Conservation (phyloP, 1,140 invertebrate species). For the Trachymyrmex septentrionalis region DNA sequence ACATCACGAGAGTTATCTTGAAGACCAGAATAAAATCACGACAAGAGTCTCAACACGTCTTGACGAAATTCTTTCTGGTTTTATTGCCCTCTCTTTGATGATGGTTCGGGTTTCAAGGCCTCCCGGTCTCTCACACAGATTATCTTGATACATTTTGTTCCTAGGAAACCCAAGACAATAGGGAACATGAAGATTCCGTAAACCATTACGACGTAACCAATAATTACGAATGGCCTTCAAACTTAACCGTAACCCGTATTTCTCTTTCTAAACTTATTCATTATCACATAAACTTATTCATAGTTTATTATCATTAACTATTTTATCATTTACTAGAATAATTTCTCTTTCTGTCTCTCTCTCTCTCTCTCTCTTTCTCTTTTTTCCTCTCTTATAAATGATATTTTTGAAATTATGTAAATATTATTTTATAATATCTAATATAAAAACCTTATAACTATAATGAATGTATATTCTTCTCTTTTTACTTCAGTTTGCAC, state of each 20-base stretch:
- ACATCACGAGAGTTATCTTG: conserved; percentile 41
- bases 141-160: conserved; percentile 60
- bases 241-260: neutral
- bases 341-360: neutral
- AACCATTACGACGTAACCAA: conserved; percentile 54
- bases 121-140: conserved; percentile 21
- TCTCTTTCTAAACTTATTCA: neutral
- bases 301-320: neutral
- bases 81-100: conserved; percentile 78
- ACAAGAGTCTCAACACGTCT: conserved; percentile 75
- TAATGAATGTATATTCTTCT: neutral
- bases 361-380: neutral
- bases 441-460: neutral
- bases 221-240: conserved; percentile 46
- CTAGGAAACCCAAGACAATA: conserved; percentile 63
- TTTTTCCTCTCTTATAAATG: neutral
- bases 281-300: too few species aligned
- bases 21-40: conserved; percentile 70
- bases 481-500: neutral
- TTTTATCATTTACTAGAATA: neutral
- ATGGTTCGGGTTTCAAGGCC: conserved; percentile 73
- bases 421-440: neutral
- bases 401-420: neutral
- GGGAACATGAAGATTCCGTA: conserved; percentile 57
- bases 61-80: conserved; percentile 78